Conservation (phyloP, 2,888 invertebrate species). For the Gymnocheta viridis region DNA sequence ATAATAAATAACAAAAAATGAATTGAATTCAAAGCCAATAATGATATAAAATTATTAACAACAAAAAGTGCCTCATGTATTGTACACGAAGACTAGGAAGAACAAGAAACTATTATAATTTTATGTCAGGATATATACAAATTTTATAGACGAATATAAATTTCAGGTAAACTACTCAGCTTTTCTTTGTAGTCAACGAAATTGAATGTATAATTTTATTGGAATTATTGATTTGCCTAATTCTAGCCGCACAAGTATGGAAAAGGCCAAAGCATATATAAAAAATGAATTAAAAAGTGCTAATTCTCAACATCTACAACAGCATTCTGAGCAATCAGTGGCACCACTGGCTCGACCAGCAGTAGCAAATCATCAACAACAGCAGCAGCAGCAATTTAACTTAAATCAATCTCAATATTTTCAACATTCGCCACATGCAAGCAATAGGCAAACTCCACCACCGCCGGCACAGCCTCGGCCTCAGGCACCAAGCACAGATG, state of each 20-base stretch:
- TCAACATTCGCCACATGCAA: constrained; percentile 67
- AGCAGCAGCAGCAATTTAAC: constrained; percentile 57
- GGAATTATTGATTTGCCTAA: constrained; percentile 18
- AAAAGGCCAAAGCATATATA: constrained; percentile 88
- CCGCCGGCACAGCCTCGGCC: constrained; percentile 65
- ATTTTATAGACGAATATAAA: constrained; percentile 23
- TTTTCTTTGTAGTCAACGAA: not conserved
- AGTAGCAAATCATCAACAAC: constrained; percentile 67
- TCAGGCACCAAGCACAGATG: constrained; percentile 58
- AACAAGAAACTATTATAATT: constrained; percentile 27
- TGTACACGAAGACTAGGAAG: constrained; percentile 42
- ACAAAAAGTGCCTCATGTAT: constrained; percentile 60
- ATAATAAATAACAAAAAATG: constrained; percentile 8
- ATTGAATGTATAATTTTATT: not conserved
- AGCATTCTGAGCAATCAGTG: constrained; percentile 70
- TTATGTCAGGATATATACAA: constrained; percentile 41
- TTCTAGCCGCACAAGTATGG: constrained; percentile 81
- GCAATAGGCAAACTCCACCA: constrained; percentile 64
- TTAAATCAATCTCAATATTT: constrained; percentile 69
- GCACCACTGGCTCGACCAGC: constrained; percentile 70
- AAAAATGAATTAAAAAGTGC: constrained; percentile 87
- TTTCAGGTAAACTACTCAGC: constrained; percentile 18
- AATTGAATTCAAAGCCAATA: constrained; percentile 10
- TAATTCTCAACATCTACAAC: constrained; percentile 73
- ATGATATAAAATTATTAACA: constrained; percentile 27